Conservation (phyloP, 2,113 vertebrate genomes). For the Gobius niger region DNA sequence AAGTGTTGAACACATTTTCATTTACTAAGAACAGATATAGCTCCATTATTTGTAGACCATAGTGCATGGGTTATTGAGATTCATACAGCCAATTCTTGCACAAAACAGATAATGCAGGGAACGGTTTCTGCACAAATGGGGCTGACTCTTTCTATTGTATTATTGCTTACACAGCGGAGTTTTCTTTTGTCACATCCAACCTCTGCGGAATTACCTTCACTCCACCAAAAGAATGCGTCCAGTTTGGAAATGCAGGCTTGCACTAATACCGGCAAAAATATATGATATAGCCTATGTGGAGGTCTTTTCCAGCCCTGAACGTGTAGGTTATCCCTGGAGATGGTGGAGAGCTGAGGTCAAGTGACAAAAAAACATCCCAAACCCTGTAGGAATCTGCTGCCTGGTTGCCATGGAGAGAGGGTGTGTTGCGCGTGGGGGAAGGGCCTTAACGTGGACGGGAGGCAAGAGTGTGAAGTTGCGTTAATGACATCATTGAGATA, state of each 20-base stretch:
- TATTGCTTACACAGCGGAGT: neutral
- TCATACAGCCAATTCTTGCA: neutral
- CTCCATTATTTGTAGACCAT: too few species aligned
- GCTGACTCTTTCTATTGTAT: neutral
- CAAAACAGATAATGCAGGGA: neutral
- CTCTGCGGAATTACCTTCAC: neutral
- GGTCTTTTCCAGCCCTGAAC: neutral
- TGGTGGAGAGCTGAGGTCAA: slow-evolving; percentile 42
- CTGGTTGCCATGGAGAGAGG: slow-evolving; percentile 49
- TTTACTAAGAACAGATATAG: too few species aligned
- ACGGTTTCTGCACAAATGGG: neutral
- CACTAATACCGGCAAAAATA: neutral
- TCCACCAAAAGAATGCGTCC: neutral
- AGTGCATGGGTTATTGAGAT: neutral
- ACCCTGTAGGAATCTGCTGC: slow-evolving; percentile 46
- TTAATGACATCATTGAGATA: neutral
- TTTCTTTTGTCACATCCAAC: neutral
- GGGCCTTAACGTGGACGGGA: neutral
- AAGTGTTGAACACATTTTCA: too few species aligned
- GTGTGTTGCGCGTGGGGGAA: slow-evolving; percentile 11
- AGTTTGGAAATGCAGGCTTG: neutral
- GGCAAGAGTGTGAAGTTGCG: neutral
- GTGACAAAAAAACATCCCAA: slow-evolving; percentile 29
- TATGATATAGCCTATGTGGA: too few species aligned
- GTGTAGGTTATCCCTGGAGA: neutral